Conservation (phyloP, 2,888 invertebrate genomes). For the Rhagium mordax region DNA sequence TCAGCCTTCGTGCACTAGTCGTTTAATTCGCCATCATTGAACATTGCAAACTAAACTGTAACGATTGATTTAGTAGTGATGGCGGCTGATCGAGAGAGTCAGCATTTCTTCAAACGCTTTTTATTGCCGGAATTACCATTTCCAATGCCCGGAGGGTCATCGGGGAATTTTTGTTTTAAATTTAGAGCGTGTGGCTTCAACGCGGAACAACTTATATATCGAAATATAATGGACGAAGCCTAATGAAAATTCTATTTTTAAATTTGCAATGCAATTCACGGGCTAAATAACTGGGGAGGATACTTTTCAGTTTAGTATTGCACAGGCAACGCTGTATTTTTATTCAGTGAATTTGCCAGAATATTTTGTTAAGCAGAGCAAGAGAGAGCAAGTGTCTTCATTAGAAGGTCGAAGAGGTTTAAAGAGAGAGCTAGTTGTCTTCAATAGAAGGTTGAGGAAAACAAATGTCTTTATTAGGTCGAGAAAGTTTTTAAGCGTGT, state of each 20-base stretch:
- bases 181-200: background rate
- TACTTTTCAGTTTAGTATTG: background rate
- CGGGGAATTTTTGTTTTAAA: background rate
- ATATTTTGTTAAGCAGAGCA: no score
- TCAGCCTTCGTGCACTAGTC: background rate
- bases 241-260: constrained; percentile 16
- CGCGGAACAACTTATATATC: constrained; percentile 1
- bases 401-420: no score
- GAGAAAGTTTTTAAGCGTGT: no score
- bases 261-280: background rate
- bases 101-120: constrained; percentile 11
- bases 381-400: no score
- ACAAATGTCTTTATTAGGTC: no score
- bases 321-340: background rate
- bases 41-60: background rate
- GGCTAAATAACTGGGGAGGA: background rate
- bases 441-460: no score
- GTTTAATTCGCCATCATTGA: background rate
- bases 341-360: no score
- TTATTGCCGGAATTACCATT: constrained; percentile 10
- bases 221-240: background rate
- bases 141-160: background rate
- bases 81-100: background rate
- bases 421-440: no score
- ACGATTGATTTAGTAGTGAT: constrained; percentile 6